A percentile compares a stretch with the other conserved stretches of the same genome.
These are phyloP conservation scores for Forbesichthys papilliferus DNA, from an alignment of 2,113 vertebrate species.

Conservation along the genomic window DNA sequence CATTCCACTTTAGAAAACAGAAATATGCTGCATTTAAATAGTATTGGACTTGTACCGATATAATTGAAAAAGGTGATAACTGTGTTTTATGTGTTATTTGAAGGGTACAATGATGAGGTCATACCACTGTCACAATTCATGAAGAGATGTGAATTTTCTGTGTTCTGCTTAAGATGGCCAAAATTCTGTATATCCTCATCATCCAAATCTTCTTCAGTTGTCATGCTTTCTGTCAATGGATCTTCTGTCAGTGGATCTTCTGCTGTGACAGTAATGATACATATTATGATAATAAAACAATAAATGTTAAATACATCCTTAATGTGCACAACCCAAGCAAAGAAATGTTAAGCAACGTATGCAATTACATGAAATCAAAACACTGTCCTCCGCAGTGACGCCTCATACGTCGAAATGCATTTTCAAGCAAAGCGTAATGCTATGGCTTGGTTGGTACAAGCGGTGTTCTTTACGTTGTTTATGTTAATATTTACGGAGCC, in stretches of 20 bases:
- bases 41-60: too few species aligned
- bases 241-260: constrained; percentile 35
- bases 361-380: constrained; percentile 8
- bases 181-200: constrained; percentile 54
- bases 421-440: too few species aligned
- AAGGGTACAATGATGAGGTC: not conserved
- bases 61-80: not conserved
- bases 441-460: too few species aligned
- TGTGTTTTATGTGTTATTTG: not conserved
- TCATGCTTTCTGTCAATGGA: constrained; percentile 49
- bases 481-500: too few species aligned
- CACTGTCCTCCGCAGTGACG: too few species aligned
- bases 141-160: constrained; percentile 53
- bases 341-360: constrained; percentile 8
- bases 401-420: too few species aligned
- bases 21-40: too few species aligned
- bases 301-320: not conserved
- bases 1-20: too few species aligned
- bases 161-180: constrained; percentile 45
- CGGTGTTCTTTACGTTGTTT: too few species aligned
- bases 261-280: constrained; percentile 28
- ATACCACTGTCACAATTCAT: constrained; percentile 55
- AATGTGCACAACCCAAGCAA: not conserved
- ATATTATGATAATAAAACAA: not conserved
- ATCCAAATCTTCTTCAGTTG: constrained; percentile 63